Base-by-base conservation (phyloP, 2,797 vertebrate species). In the Gymnothorax javanicus region DNA sequence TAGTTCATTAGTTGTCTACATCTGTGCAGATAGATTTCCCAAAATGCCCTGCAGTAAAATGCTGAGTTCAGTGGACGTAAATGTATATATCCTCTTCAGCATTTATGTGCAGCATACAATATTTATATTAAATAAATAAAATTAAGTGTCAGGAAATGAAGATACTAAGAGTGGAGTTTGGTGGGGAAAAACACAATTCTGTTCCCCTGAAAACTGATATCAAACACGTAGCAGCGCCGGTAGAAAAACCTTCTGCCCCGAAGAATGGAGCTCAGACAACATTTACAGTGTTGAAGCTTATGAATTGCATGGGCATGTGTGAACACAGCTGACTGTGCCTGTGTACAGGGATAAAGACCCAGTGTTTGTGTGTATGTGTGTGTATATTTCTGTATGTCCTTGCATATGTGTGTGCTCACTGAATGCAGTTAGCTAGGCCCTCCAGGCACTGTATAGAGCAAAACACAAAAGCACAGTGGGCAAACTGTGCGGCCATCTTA, bases 11-110 rank as follows among this genome's bases (percentile, higher is more conserved):
- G 27, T 43, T 75, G 25, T 75, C 12, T 17, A 23, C 71, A 75
- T 43, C 27, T 75, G 27, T 33, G 50, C 67, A 71, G 64, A 27
- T 33, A 67, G 67, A 43, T 75, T 50, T 50, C 27, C 71, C 27
- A 75, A 43, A 75, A 43, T 75, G 71, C 71, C 17, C 33, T 43
- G 71, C 71, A 43, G 27, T 50, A 75, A 75, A 75, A 75, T 75
- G 71, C 71, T 75, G 27, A 75, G 71, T 23, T 43, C 17, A 50
- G 71, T 75, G 71, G 25, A 43, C 71, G 33, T 43, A 43, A 43
- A 43, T 43, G 33, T 43, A 43, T 50, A 43, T 6, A 15, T 75
- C 27, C 27, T 50, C 12, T 75, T 75, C 27, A 75, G 71, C 71
- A 75, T 27, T 75, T 43, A 75, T 75, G 71, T 15, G 15, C 71